Evolutionary conservation across 2,888 invertebrate genomes (phyloP), one percentile per base, ranked within the genome.

Genomic region (Coelinius sp.): DNA sequence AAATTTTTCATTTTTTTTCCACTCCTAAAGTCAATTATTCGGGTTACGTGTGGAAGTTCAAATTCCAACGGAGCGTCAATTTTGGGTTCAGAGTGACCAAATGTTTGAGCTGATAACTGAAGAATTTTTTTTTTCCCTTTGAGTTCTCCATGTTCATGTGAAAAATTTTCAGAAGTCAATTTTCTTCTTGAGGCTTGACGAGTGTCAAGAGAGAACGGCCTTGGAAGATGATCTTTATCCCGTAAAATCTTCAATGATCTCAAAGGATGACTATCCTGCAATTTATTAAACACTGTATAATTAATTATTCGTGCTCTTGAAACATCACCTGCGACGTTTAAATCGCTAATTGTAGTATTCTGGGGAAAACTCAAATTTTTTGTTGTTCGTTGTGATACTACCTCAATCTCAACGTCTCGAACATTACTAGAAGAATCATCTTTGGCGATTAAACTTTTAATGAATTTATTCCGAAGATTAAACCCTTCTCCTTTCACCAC

Each of bases 41-140:
- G 71, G 7, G 78, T 67, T 1, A 63, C 41, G 3, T 76, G 66
- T 0, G 82, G 78, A 5, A 82, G 56, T 2, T 77, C 76, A 7
- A 80, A 78, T 7, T 70, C 65, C 4, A 38, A 24, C n/a, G 64
- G 68, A 52, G 63, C 14, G n/a, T 44, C 49, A 3, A 3, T 25
- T 46, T 64, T 63, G 1, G 73, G 75, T 3, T 75, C 10, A 3
- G 78, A 76, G 6, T 77, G 73, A 0, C 79, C 81, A 17, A 82
- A 79, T 4, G 74, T 77, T 22, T 76, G 72, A 0, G 70, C 73
- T 24, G 78, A 25, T 35, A 75, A 73, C 2, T 74, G 77, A 7
- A 78, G 27, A 3, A 79, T 73, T 22, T 70, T 56, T 10, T 77
- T 75, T 27, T 78, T 79, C 64, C 22, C 49, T 49, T 49, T 7